phyloP scores from a whole-genome alignment of 2,113 vertebrate genomes.

The Numida meleagris region DNA sequence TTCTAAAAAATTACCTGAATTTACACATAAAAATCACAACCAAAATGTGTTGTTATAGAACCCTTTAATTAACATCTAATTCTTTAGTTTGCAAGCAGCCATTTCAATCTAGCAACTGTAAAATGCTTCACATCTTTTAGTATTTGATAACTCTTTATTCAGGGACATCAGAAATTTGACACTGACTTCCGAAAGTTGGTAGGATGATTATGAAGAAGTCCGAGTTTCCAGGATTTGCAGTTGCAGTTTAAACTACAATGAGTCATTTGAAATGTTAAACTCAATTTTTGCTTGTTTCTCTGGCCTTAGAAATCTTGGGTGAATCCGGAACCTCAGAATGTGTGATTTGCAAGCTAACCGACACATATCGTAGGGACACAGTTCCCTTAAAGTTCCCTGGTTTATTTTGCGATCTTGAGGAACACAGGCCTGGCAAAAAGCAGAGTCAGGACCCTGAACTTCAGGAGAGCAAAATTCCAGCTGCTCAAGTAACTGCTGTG shows the following conservation, averaged over 20 bases:
- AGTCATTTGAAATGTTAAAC: not conserved
- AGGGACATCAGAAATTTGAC: not conserved
- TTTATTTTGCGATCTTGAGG: too few relatives aligned
- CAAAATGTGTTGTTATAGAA: not conserved
- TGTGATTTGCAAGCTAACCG: not conserved
- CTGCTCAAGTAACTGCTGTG: too few relatives aligned
- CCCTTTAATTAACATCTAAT: not conserved
- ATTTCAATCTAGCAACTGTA: not conserved
- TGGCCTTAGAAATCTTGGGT: not conserved
- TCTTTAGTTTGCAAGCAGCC: not conserved
- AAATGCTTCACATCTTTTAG: not conserved
- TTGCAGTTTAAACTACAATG: not conserved
- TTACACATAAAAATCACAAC: not conserved
- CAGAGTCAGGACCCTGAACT: too few relatives aligned
- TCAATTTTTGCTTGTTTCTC: not conserved
- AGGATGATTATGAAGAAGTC: not conserved
- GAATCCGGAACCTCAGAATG: not conserved
- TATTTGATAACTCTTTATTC: not conserved
- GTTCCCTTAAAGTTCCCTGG: not conserved
- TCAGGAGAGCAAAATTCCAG: too few relatives aligned
- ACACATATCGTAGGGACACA: not conserved
- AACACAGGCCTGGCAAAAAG: too few relatives aligned
- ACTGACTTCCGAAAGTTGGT: not conserved
- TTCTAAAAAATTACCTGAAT: not conserved
- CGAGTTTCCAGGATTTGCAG: not conserved